Evolutionary conservation across 2,113 vertebrate species (phyloP), one percentile per base, ranked within the genome.

Genomic region (Sander lucioperca): DNA sequence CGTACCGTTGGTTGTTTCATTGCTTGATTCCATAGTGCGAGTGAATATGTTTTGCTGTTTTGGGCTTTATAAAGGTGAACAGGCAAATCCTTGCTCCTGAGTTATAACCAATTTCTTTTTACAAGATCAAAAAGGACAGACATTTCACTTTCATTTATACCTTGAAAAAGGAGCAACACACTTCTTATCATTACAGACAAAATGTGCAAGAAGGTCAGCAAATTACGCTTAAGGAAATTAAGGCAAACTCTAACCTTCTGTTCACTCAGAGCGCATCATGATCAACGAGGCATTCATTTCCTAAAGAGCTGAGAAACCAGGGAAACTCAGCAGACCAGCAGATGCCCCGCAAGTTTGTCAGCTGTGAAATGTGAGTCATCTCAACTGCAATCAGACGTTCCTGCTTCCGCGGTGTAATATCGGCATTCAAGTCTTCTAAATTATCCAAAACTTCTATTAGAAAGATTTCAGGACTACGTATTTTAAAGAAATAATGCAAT

Each of bases 311-410:
- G 13, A 78, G 21, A 80, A 54, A 15, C 0, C 54, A 62, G 54
- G 12, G 19, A 51, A 82, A 77, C 56, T 68, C 57, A 68, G 68
- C 67, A 86, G 54, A 50, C 4, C 14, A 82, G 57, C 3, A 5
- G 67, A 76, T 39, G 36, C 21, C 45, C 53, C n/a, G 25, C 25
- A 30, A 43, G 74, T 63, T 69, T 76, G 66, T 79, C 43, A 75
- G 71, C 59, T 45, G 78, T 73, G 18, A 86, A 74, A 77, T 67
- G 50, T 76, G 73, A 89, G 51, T 79, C 77, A 76, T 69, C 62
- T 84, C 23, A 74, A 13, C 39, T n/a, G 45, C 39, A 79, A 72
- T 64, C 21, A 57, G 25, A 33, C 36, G 25, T 65, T 25, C 39
- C 39, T 77, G 16, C 36, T 71, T 79, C 21, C 4, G 14, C 1